Percentiles rank a stretch among this genome's conserved stretches.
Evolutionary conservation across 1,140 invertebrate genomes (phyloP).

Genomic region (Drosophila murphyi): DNA sequence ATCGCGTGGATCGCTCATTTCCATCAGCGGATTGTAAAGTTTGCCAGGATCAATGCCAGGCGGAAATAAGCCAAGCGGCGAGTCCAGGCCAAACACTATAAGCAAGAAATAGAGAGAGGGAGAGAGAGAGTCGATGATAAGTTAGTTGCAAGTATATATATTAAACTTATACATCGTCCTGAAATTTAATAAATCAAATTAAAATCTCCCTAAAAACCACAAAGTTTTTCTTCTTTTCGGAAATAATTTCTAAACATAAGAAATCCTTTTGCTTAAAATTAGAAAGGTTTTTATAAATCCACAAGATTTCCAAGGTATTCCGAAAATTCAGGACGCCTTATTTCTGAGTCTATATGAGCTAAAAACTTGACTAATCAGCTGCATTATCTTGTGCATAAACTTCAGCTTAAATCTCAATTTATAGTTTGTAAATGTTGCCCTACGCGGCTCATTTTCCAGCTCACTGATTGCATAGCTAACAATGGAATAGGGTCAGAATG

Average conservation of each 20-base stretch:
- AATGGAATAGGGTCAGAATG: slow-evolving; percentile 22
- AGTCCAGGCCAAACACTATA: slow-evolving; percentile 90
- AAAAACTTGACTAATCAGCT: not conserved
- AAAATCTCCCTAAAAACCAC: no score
- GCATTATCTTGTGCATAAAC: not conserved
- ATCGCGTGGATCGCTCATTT: slow-evolving; percentile 86
- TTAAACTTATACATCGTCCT: not conserved
- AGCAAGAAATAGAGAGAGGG: slow-evolving; percentile 65
- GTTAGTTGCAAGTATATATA: not conserved
- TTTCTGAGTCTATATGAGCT: not conserved
- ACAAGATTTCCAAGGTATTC: no score
- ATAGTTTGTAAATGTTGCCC: slow-evolving; percentile 36
- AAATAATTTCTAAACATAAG: no score
- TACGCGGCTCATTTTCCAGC: slow-evolving; percentile 71
- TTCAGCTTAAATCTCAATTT: slow-evolving; percentile 21
- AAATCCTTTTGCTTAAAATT: no score
- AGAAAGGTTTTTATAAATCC: no score
- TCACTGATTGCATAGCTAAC: slow-evolving; percentile 60
- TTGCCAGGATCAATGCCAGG: slow-evolving; percentile 89
- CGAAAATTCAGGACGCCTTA: no score
- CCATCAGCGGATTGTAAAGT: slow-evolving; percentile 89
- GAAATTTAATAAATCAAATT: no score
- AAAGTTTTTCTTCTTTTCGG: no score
- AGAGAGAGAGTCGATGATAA: not conserved
- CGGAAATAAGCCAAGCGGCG: slow-evolving; percentile 89